Evolutionary conservation across 2,888 invertebrate genomes (phyloP).

Genomic region (Drosophila setosimentum): DNA sequence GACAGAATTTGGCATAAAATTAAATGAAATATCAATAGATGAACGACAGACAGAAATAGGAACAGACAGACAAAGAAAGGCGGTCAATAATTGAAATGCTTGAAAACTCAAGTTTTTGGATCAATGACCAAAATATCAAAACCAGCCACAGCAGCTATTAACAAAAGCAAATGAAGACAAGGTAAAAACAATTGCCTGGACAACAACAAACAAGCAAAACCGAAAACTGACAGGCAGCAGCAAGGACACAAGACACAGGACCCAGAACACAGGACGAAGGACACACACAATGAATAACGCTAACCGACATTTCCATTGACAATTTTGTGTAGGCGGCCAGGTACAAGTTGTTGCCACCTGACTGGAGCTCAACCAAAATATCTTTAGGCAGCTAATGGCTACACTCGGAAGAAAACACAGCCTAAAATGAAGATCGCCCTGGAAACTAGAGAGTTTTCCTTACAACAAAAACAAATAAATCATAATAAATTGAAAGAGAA

Average conservation of each 20-base stretch:
- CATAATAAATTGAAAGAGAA: neutral
- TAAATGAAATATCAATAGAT: constrained; percentile 55
- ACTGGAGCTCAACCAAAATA: constrained; percentile 29
- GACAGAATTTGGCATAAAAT: constrained; percentile 46
- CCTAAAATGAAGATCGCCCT: neutral
- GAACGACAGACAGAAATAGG: constrained; percentile 1
- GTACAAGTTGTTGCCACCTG: constrained; percentile 45
- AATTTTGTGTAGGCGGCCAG: constrained; percentile 36
- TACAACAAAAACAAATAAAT: neutral
- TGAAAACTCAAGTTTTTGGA: constrained; percentile 22
- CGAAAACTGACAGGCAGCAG: constrained; percentile 26
- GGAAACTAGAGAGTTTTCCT: neutral
- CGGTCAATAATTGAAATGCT: constrained; percentile 20
- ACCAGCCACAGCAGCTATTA: constrained; percentile 31
- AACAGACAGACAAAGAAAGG: constrained; percentile 1
- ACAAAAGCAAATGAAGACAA: constrained; percentile 25
- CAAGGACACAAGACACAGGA: constrained; percentile 7
- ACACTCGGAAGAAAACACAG: neutral
- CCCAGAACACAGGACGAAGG: neutral
- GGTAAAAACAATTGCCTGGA: constrained; percentile 64
- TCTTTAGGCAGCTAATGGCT: constrained; percentile 10
- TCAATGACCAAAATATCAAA: constrained; percentile 50
- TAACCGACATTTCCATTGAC: constrained; percentile 41
- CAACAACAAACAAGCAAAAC: constrained; percentile 21
- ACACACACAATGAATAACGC: neutral